Evolutionary conservation across 2,888 invertebrate species (phyloP), one percentile per base, ranked within the genome.

Genomic region (Euplexia lucipara): DNA sequence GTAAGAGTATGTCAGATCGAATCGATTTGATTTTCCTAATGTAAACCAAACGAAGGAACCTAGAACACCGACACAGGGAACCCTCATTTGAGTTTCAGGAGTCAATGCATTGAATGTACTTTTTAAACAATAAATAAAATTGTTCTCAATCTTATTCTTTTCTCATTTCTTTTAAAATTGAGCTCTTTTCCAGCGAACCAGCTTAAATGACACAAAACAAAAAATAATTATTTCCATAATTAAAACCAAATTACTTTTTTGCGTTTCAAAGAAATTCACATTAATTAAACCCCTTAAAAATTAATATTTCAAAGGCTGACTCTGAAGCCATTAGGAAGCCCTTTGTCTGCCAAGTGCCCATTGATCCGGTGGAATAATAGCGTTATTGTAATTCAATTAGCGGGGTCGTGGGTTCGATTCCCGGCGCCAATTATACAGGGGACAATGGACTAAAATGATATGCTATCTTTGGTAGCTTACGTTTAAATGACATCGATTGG

Each of bases 331-430:
- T 75, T 77, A 79, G 67, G 57, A 32, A 48, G 60, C 61, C 68
- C 72, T 78, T 76, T 83, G 84, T 83, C 77, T 75, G 53, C 65
- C 61, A 63, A 78, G 64, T 62, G 65, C 66, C 73, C 74, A 81
- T 81, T 78, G 75, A 75, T 74, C 56, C 65, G 70, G 58, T 58
- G 57, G 65, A 82, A 83, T 83, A 84, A 84, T 84, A 84, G 82
- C 72, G 75, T 84, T 85, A 86, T 86, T 85, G 86, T 87, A 78
- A 87, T 86, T 83, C 81, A 86, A 87, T 87, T 86, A 87, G 79
- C 71, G 66, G 62, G 65, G 73, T 59, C 68, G 68, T 53, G 82
- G 75, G 82, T 85, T 86, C 82, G 80, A 87, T 86, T 82, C 83
- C 71, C 69, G 68, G 70, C 53, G 75, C 78, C 85, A 83, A 84